Conservation (phyloP, 2,113 vertebrate species). For the Trachemys scripta region DNA sequence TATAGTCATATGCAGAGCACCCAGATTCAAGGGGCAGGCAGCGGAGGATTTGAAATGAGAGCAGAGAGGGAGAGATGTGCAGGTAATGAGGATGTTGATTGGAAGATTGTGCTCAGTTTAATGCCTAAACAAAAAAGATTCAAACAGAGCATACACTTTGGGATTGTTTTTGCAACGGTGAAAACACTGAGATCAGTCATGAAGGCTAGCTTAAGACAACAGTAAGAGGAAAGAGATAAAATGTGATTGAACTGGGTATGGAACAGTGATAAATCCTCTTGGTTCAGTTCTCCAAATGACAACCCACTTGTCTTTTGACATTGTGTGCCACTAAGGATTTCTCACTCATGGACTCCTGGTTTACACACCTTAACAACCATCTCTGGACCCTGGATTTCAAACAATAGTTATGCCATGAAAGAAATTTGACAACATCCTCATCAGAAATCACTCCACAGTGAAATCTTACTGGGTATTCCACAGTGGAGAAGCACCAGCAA, state of each 20-base stretch:
- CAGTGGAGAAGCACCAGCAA: not conserved
- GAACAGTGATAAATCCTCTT: not conserved
- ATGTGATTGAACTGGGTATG: not conserved
- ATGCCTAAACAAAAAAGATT: not conserved
- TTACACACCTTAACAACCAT: too few species aligned
- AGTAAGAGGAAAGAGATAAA: not conserved
- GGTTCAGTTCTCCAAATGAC: too few species aligned
- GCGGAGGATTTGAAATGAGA: not conserved
- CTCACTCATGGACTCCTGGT: too few species aligned
- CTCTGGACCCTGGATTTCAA: too few species aligned
- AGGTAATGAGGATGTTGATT: not conserved
- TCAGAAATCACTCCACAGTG: not conserved
- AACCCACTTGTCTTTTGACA: too few species aligned
- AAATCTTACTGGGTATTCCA: not conserved
- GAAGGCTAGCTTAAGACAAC: not conserved
- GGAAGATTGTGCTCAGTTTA: not conserved
- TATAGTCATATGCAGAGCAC: not conserved
- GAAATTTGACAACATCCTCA: not conserved
- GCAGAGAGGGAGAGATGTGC: fast-evolving
- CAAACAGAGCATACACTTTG: not conserved
- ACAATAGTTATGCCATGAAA: not conserved
- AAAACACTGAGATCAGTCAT: not conserved
- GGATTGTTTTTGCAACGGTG: not conserved
- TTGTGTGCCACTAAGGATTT: too few species aligned
- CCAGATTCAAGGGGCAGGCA: not conserved